Evolutionary conservation across 1,140 invertebrate species (phyloP), one percentile per base, ranked within the genome.

Genomic region (Cydia amplana): DNA sequence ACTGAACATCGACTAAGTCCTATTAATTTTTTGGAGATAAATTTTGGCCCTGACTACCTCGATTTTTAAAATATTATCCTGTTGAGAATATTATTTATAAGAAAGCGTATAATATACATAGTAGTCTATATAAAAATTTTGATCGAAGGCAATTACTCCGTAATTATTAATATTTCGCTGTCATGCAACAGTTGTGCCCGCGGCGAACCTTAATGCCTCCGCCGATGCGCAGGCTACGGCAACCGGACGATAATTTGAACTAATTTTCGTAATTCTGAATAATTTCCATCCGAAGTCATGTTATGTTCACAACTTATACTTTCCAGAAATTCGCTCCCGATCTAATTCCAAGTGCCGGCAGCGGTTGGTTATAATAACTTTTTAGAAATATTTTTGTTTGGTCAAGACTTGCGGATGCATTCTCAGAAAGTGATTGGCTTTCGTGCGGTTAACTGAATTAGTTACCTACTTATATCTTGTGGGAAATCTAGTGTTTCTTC

Each of bases 211-310:
- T 83, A 83, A 87, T 83, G 82, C 80, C 77, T 75, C 83, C 36
- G 40, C 74, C 80, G 85, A 81, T 84, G 86, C 55, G 72, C 51
- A 64, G 83, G 82, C 78, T 74, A 80, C 83, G 74, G 86, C 83
- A 82, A 85, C 83, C 76, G 78, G 60, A 82, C 77, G 87, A 92
- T 89, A 92, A 92, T 92, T 92, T 87, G 83, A 83, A 81, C 84
- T 87, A 91, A 92, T 91, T 92, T 90, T 83, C 83, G 83, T 89
- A 89, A 91, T 90, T 89, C 80, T 72, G 81, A 82, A 88, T 84
- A 90, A 89, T 90, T 90, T 87, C 78, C 83, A 77, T 82, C 81
- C 80, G 77, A 91, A 89, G 85, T 87, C 86, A 91, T 91, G 88
- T 91, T 87, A 36, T 84, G 83, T 76, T 84, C 83, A 80, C 80